A percentile compares a stretch with the other conserved stretches of the same genome.
These are phyloP conservation scores for Globodera ellingtonae DNA, from an alignment of 1,140 invertebrate species.

Conservation along the genomic window DNA sequence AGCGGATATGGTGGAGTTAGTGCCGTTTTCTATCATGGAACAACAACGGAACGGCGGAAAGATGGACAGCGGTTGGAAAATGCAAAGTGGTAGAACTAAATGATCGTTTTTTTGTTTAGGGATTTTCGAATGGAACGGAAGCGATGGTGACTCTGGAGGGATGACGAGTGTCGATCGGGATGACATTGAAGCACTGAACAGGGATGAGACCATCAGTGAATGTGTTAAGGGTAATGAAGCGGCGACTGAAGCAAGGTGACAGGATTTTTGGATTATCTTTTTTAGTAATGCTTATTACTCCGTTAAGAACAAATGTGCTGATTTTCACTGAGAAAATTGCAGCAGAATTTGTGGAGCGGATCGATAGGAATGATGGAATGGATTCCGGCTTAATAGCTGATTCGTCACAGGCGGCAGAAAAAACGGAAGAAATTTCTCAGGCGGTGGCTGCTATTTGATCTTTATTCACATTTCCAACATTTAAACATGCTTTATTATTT, in stretches of 20 bases:
- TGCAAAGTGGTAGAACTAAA: neutral
- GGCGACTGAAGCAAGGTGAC: neutral
- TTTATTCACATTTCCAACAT: neutral
- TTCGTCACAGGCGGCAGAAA: neutral
- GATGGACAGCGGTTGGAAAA: constrained; percentile 25
- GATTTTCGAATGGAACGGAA: constrained; percentile 28
- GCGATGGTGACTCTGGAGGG: neutral
- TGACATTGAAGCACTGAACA: neutral
- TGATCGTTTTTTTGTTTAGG: neutral
- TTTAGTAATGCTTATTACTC: too few species aligned
- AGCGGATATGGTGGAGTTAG: neutral
- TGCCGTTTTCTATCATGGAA: neutral
- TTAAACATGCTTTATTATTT: too few species aligned
- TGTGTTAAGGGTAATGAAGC: neutral
- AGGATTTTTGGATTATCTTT: neutral
- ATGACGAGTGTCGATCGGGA: neutral
- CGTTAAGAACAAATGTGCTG: neutral
- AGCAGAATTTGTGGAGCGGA: neutral
- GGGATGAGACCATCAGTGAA: neutral
- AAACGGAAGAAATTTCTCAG: neutral
- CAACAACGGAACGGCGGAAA: constrained; percentile 7
- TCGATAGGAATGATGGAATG: neutral
- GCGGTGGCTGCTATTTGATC: neutral
- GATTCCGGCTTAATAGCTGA: neutral
- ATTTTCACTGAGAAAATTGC: neutral